Base-by-base conservation (phyloP, 2,888 invertebrate species). In the Plagodis dolabraria region DNA sequence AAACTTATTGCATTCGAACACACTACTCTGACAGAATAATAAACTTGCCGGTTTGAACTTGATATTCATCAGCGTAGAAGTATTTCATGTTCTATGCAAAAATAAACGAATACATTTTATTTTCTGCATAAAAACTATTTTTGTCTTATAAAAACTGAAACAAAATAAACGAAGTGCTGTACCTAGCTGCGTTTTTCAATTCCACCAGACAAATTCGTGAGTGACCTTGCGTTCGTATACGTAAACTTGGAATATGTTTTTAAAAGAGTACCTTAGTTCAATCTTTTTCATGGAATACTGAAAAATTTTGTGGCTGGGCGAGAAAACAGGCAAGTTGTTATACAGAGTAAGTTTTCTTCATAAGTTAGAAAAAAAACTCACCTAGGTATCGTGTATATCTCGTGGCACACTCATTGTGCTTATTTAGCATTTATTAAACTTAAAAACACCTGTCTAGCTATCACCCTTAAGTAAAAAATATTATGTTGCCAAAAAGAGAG, bases 101-200 rank as follows among this genome's bases (percentile, higher is more conserved):
- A 22, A 22, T 2, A 2, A 22, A 22, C 22, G 22, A 22, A 22
- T 2, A 22, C 22, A 22, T 2, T 36, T 36, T 36, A 36, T 36
- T 36, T 9, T 36, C 9, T 36, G 40, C 42, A 38, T 33, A 48
- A 53, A 48, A 53, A 43, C 47, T 33, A 35, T 47, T 42, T 44
- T 22, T 22, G 46, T 47, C 40, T 51, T 48, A 36, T 33, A 49
- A 56, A 48, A 55, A 48, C 33, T 38, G 36, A 56, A 56, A 64
- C 55, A 62, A 59, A 61, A 59, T 63, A 60, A 61, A 57, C 36
- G 60, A 65, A 63, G 60, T 57, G 62, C 55, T 55, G 68, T 40
- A 40, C 5, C 10, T 77, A 73, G 68, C 75, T 76, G 77, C 79
- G 83, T 84, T 84, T 88, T 86, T 87, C 83, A 83, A 83, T 86